Percentiles rank a stretch among this genome's conserved stretches.
Conservation (phyloP, 2,113 vertebrate species). For the Paratilapia polleni region DNA sequence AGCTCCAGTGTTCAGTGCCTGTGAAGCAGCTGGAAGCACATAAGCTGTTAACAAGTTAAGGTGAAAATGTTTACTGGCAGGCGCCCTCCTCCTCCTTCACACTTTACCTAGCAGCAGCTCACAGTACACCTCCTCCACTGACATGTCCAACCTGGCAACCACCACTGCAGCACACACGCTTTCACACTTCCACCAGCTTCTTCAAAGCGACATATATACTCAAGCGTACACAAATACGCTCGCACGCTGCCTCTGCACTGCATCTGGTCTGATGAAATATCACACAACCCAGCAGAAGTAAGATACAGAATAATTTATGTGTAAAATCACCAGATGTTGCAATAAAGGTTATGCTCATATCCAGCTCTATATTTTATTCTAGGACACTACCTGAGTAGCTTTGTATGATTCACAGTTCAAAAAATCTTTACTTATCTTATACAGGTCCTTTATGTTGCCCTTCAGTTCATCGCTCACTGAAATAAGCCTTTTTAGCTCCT, state of each 20-base stretch:
- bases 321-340: background rate
- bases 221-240: background rate
- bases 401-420: background rate
- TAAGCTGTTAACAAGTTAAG: constrained; percentile 68
- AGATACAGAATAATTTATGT: constrained; percentile 40
- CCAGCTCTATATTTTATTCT: background rate
- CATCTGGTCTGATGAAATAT: background rate
- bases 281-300: background rate
- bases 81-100: constrained; percentile 43
- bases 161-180: background rate
- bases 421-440: background rate
- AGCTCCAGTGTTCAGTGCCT: constrained; percentile 48
- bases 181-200: constrained; percentile 10
- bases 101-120: constrained; percentile 55
- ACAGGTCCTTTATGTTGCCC: background rate
- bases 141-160: constrained; percentile 43
- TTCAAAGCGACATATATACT: background rate
- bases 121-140: constrained; percentile 31
- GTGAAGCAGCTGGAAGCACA: constrained; percentile 57
- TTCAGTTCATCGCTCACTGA: background rate
- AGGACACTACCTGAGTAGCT: background rate
- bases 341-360: background rate
- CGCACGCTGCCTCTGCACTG: background rate
- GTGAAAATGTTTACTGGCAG: constrained; percentile 64
- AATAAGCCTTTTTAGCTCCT: background rate